Evolutionary conservation across 1,140 invertebrate genomes (phyloP).

Genomic region (Drosophila jambulina): DNA sequence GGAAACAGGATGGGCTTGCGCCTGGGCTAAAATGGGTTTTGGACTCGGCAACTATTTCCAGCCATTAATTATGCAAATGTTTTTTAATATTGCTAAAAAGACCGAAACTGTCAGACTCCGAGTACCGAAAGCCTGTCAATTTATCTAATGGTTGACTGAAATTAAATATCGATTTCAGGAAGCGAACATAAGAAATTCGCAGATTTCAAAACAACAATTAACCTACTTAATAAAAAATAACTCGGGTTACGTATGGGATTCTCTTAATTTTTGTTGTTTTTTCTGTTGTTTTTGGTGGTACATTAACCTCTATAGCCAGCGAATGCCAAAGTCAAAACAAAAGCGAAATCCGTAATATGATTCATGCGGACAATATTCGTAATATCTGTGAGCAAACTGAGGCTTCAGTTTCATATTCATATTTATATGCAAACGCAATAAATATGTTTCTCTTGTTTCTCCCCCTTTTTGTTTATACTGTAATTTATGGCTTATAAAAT

Average conservation of each 20-base stretch:
- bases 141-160: constrained; percentile 59
- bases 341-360: constrained; percentile 73
- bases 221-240: constrained; percentile 60
- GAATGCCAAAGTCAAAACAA: constrained; percentile 73
- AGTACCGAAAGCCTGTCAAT: constrained; percentile 56
- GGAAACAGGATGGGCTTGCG: constrained; percentile 21
- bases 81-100: constrained; percentile 67
- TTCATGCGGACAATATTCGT: constrained; percentile 64
- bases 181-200: neutral
- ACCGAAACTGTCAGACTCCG: constrained; percentile 21
- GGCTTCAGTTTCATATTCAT: constrained; percentile 54
- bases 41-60: constrained; percentile 57
- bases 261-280: constrained; percentile 1
- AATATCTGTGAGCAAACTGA: constrained; percentile 45
- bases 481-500: constrained; percentile 63
- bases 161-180: constrained; percentile 9
- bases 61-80: constrained; percentile 75
- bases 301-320: constrained; percentile 62
- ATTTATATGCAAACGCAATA: constrained; percentile 36
- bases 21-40: constrained; percentile 32
- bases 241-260: constrained; percentile 54
- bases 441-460: constrained; percentile 28
- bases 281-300: constrained; percentile 39
- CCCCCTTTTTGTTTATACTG: constrained; percentile 44
- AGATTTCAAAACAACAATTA: constrained; percentile 63